Conservation (phyloP, 37 sponge, comb jelly and placozoan genomes). For the Halisarca cf. caerulea region DNA sequence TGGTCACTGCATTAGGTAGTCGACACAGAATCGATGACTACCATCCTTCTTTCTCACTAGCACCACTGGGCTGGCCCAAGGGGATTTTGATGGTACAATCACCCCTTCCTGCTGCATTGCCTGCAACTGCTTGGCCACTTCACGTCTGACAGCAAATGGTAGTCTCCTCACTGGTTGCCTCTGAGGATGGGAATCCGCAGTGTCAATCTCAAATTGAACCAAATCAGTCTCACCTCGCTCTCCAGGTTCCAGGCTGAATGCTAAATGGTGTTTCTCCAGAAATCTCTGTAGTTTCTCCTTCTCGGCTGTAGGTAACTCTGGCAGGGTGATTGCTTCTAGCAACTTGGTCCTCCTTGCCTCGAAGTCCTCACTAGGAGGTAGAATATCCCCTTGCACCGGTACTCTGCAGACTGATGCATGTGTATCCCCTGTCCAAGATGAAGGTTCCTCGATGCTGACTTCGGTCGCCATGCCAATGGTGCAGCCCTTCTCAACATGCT, state of each 20-base stretch:
- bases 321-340: not conserved
- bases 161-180: slow-evolving; percentile 29
- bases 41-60: slow-evolving; percentile 65
- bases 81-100: slow-evolving; percentile 49
- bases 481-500: not conserved
- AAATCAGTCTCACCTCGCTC: slow-evolving; percentile 51
- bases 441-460: not conserved
- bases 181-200: slow-evolving; percentile 24
- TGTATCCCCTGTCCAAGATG: not conserved
- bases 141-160: slow-evolving; percentile 56
- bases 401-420: not conserved
- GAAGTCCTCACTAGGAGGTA: not conserved
- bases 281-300: not conserved
- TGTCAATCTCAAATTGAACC: slow-evolving; percentile 56
- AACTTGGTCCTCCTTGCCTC: not conserved
- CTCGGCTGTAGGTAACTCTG: not conserved
- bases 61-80: slow-evolving; percentile 70
- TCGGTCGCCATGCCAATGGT: not conserved
- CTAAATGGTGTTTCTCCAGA: not conserved
- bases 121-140: slow-evolving; percentile 48
- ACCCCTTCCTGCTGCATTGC: slow-evolving; percentile 55
- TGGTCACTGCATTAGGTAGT: slow-evolving; percentile 65
- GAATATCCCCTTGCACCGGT: not conserved
- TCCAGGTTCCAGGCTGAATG: slow-evolving; percentile 34
- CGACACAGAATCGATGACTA: slow-evolving; percentile 47